Conservation (phyloP, 2,888 invertebrate genomes). For the Gasteruption jaculator region DNA sequence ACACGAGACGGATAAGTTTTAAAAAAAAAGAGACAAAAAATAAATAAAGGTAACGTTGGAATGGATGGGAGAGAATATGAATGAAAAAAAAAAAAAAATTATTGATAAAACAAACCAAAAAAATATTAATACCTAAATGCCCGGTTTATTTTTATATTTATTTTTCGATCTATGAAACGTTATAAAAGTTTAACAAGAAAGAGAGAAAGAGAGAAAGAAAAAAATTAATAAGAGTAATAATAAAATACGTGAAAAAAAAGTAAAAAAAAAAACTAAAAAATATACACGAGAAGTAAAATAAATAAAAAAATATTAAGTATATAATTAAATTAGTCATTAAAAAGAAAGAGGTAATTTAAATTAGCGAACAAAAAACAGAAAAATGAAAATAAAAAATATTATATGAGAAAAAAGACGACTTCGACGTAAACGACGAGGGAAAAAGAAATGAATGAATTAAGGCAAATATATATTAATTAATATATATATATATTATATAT, state of each 20-base stretch:
- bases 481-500: slow-evolving; percentile 34
- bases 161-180: slow-evolving; percentile 51
- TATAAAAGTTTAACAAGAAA: slow-evolving; percentile 52
- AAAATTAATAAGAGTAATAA: too few species aligned
- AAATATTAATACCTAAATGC: slow-evolving; percentile 53
- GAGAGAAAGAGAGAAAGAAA: slow-evolving; percentile 2
- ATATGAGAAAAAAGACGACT: slow-evolving; percentile 16
- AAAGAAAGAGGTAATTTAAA: too few species aligned
- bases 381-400: slow-evolving; percentile 3
- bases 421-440: slow-evolving; percentile 23
- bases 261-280: too few species aligned
- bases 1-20: slow-evolving; percentile 9
- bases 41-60: slow-evolving; percentile 20
- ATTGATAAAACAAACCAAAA: too few species aligned
- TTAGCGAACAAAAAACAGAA: too few species aligned
- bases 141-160: slow-evolving; percentile 54
- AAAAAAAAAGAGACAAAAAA: slow-evolving; percentile 2
- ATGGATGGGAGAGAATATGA: slow-evolving; percentile 9
- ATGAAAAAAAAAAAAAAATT: slow-evolving; percentile 34
- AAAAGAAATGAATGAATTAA: slow-evolving; percentile 21
- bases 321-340: too few species aligned
- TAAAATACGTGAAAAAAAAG: too few species aligned
- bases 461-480: slow-evolving; percentile 32
- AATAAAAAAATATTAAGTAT: too few species aligned
- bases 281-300: too few species aligned